Evolutionary conservation across 1,140 invertebrate species (phyloP), one percentile per base, ranked within the genome.

Genomic region (Diabrotica undecimpunctata): DNA sequence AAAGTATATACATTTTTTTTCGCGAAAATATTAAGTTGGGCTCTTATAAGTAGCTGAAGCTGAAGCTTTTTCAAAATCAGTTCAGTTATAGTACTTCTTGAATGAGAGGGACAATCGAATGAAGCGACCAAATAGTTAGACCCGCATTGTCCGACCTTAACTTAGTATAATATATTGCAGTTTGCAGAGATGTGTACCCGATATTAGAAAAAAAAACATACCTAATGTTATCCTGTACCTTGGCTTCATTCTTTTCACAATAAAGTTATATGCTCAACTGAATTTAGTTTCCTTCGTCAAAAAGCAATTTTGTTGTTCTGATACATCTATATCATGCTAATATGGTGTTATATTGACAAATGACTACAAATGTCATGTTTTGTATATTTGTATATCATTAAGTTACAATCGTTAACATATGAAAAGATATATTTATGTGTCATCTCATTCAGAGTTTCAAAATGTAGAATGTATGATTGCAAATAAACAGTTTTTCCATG

Each of bases 381-480:
- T 37, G 36, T 57, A 57, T 57, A 37, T 56, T 25, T 56, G 54
- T 57, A 12, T 7, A 36, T 38, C 37, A 12, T 12, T 35, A 37
- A 37, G 25, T 57, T 57, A 57, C 11, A 57, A 37, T 38, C 55
- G 54, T 55, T 55, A 14, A 55, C 13, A 36, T 55, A 57, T 57
- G 36, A 57, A 37, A 57, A 37, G 36, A 36, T 37, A 57, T 57
- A 57, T 38, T 37, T 57, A 57, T 37, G 55, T 57, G 55, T 57
- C 55, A 57, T 57, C 11, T 38, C n/a, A 57, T 57, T 57, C 55
- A 37, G 35, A 57, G 55, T 57, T 57, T n/a, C 35, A 55, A 75
- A 75, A 75, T 72, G 72, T 75, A 70, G 68, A 73, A 64, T 65
- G 72, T 75, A 69, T 73, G 72, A 66, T 75, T 75, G 72, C 69